These are phyloP conservation scores for Zelostemma sp. DNA, from an alignment of 1,140 invertebrate species.

Conservation along the genomic window DNA sequence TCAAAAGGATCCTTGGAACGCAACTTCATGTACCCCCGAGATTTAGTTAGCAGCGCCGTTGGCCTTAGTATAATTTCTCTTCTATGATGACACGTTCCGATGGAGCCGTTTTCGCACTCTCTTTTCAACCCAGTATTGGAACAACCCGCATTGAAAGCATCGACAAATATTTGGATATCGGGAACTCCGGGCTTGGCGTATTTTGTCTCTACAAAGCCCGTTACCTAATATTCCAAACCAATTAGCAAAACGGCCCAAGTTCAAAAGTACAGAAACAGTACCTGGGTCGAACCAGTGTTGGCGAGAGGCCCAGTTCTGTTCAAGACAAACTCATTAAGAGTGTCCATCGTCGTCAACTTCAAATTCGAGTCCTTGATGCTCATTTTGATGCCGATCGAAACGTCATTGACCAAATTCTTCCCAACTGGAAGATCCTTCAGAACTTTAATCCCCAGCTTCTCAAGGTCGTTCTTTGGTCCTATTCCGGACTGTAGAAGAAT, in stretches of 20 bases:
- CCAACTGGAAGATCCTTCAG: slow-evolving; percentile 73
- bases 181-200: slow-evolving; percentile 54
- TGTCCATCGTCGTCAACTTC: slow-evolving; percentile 57
- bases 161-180: slow-evolving; percentile 65
- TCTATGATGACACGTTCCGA: slow-evolving; percentile 51
- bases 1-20: slow-evolving; percentile 72
- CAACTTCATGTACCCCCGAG: slow-evolving; percentile 63
- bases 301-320: slow-evolving; percentile 64
- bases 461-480: slow-evolving; percentile 74
- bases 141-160: slow-evolving; percentile 63
- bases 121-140: slow-evolving; percentile 54
- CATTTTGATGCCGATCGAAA: slow-evolving; percentile 63
- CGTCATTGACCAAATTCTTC: slow-evolving; percentile 72
- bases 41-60: slow-evolving; percentile 53
- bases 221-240: slow-evolving; percentile 65
- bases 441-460: slow-evolving; percentile 65
- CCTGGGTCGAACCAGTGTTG: slow-evolving; percentile 69
- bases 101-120: slow-evolving; percentile 57
- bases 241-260: no score
- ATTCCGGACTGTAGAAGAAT: slow-evolving; percentile 79
- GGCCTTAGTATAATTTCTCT: slow-evolving; percentile 60
- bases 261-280: slow-evolving; percentile 1
- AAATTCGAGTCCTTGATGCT: slow-evolving; percentile 60
- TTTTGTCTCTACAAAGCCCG: slow-evolving; percentile 62
- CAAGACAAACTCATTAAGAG: slow-evolving; percentile 61